A percentile compares a stretch with the other conserved stretches of the same genome.
phyloP scores from a whole-genome alignment of 1,140 invertebrate genomes.

The Nomia melanderi region DNA sequence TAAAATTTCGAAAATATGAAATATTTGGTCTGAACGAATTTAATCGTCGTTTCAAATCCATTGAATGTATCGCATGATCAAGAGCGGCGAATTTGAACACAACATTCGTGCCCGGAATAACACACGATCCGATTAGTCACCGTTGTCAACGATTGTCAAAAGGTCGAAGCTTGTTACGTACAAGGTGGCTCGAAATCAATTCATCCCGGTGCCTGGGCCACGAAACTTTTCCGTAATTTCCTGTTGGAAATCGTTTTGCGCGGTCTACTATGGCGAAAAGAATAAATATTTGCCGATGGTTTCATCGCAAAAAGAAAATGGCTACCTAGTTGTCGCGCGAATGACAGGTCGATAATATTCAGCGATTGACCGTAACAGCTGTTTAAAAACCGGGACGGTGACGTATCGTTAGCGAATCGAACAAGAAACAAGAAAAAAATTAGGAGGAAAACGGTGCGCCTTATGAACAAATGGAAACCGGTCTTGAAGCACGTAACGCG shows the following conservation, averaged over 20 bases:
- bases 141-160: constrained; percentile 20
- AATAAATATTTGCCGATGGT: not conserved
- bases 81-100: constrained; percentile 15
- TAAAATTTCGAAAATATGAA: too few relatives aligned
- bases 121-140: constrained; percentile 14
- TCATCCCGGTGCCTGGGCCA: not conserved
- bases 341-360: not conserved
- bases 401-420: not conserved
- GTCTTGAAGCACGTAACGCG: not conserved
- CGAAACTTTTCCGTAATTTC: not conserved
- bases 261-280: not conserved
- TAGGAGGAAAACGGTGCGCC: not conserved
- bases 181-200: constrained; percentile 38
- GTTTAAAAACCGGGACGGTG: not conserved
- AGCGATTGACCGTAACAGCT: not conserved
- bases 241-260: not conserved
- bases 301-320: not conserved
- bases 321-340: too few relatives aligned
- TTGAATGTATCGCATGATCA: not conserved
- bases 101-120: constrained; percentile 3
- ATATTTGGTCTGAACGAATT: too few relatives aligned
- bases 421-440: not conserved
- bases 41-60: not conserved
- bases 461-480: not conserved
- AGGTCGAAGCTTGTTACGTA: constrained; percentile 16